Evolutionary conservation across 2,797 vertebrate genomes (phyloP).

Genomic region (Spinus pinus): DNA sequence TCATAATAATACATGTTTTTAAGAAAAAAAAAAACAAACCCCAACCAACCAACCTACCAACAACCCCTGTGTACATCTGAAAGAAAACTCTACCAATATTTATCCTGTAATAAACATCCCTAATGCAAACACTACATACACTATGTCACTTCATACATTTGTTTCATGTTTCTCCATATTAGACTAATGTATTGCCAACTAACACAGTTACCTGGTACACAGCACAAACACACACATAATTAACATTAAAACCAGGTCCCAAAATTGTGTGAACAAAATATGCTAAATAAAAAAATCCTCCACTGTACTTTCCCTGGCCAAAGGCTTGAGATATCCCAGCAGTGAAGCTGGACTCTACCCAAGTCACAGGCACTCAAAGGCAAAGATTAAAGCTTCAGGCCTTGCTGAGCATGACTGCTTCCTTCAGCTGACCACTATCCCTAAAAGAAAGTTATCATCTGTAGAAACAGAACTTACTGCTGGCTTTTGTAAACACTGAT

Average conservation of each 20-base stretch:
- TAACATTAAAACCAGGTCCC: neutral
- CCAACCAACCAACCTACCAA: neutral
- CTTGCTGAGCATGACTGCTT: neutral
- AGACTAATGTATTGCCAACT: neutral
- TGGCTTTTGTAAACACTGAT: constrained; percentile 91
- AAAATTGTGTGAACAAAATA: neutral
- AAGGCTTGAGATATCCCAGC: neutral
- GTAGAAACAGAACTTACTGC: constrained; percentile 81
- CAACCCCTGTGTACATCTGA: neutral
- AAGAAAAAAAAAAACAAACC: neutral
- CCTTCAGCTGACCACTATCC: neutral
- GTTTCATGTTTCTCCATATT: neutral
- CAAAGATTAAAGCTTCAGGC: neutral
- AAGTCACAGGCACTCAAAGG: neutral
- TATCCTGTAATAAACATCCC: neutral
- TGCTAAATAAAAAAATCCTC: neutral
- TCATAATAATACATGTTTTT: neutral
- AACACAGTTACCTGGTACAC: neutral
- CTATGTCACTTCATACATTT: neutral
- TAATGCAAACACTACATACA: neutral
- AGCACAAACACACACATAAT: neutral
- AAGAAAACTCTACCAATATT: neutral
- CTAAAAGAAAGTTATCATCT: neutral
- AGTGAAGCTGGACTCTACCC: neutral
- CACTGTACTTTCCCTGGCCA: neutral